These are phyloP conservation scores for Anguilla pacifica DNA, from an alignment of 2,797 vertebrate genomes.

Conservation along the genomic window DNA sequence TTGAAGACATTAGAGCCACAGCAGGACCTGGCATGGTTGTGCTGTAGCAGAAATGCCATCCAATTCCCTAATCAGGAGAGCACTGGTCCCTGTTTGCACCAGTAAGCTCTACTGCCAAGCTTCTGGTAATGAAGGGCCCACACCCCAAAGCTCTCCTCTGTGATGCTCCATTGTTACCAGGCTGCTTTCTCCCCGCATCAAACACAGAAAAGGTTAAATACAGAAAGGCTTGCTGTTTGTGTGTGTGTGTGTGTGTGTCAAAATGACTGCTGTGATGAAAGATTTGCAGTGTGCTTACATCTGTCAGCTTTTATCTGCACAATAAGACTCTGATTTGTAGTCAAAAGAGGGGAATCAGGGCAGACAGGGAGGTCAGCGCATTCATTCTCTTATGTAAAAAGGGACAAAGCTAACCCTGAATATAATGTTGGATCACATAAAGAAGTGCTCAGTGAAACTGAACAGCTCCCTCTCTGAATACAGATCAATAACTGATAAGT, in stretches of 20 bases:
- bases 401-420: background rate
- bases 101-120: background rate
- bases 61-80: background rate
- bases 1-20: background rate
- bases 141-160: background rate
- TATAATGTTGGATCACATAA: background rate
- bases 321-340: background rate
- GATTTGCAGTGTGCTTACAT: background rate
- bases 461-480: background rate
- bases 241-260: background rate
- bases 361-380: background rate
- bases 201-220: background rate
- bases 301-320: slow-evolving; percentile 9
- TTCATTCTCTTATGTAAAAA: background rate
- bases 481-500: background rate
- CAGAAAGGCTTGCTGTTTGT: background rate
- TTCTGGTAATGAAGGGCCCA: background rate
- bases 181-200: background rate
- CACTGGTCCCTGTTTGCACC: background rate
- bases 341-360: background rate
- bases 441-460: background rate
- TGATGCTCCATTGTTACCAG: background rate
- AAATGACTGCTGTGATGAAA: background rate
- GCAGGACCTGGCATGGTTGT: background rate
- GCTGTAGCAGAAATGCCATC: background rate